Percentiles rank a stretch among this genome's conserved stretches.
These are phyloP conservation scores for Parauchenoglanis punctatus DNA, from an alignment of 2,797 vertebrate genomes.

Conservation along the genomic window DNA sequence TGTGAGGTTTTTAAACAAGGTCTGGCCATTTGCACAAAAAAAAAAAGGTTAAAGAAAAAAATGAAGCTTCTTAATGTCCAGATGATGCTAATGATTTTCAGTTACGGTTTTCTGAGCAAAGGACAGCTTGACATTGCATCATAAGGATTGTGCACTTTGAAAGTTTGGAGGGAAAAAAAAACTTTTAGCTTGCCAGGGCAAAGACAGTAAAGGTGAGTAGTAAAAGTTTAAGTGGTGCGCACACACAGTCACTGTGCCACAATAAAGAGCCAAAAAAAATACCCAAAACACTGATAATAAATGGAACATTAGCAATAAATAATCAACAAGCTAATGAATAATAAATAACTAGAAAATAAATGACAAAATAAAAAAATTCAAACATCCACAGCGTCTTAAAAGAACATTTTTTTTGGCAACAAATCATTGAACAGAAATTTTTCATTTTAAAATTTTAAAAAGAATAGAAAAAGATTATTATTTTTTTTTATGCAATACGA, in stretches of 20 bases:
- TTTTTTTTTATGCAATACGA: neutral
- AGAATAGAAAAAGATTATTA: neutral
- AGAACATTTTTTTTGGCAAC: neutral
- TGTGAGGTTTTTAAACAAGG: slow-evolving; percentile 8
- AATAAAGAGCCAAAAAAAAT: neutral
- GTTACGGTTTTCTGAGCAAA: slow-evolving; percentile 24
- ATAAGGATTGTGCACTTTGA: slow-evolving; percentile 1
- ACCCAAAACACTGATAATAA: neutral
- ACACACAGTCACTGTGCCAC: neutral
- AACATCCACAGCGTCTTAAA: neutral
- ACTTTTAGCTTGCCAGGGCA: slow-evolving; percentile 6
- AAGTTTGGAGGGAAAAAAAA: neutral
- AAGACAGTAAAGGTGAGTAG: slow-evolving; percentile 20
- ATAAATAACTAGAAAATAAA: neutral
- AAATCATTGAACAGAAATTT: neutral
- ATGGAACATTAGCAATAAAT: neutral
- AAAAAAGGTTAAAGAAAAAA: neutral
- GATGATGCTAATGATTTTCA: slow-evolving; percentile 19
- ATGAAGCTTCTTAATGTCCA: neutral
- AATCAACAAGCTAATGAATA: neutral
- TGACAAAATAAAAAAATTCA: neutral
- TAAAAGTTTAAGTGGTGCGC: neutral
- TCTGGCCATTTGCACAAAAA: neutral
- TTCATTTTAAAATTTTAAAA: too few species aligned
- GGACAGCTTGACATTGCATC: slow-evolving; percentile 19